phyloP scores from a whole-genome alignment of 1,140 invertebrate genomes.

The Sitobion miscanthi region DNA sequence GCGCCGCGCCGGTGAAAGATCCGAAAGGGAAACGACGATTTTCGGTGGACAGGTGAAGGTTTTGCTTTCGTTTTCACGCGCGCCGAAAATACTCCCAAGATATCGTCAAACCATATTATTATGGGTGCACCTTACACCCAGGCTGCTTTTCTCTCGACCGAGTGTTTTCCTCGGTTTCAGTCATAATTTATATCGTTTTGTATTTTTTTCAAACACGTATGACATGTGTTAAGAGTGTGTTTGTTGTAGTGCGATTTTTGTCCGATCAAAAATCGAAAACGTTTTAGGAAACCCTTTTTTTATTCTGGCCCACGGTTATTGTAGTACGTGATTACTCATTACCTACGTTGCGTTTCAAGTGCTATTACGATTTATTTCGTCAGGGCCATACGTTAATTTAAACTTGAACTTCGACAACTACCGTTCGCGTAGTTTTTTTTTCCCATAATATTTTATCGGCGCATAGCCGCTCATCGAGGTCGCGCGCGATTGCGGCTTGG shows the following conservation, averaged over 20 bases:
- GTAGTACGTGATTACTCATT: background rate
- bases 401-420: slow-evolving; percentile 53
- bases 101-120: background rate
- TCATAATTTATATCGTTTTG: background rate
- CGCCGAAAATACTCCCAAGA: background rate
- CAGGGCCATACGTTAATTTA: slow-evolving; percentile 44
- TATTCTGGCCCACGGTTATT: background rate
- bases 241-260: background rate
- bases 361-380: slow-evolving; percentile 19
- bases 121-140: too few species aligned
- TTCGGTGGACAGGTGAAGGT: slow-evolving; percentile 53
- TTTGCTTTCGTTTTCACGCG: slow-evolving; percentile 55
- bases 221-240: background rate
- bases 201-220: background rate
- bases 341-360: slow-evolving; percentile 37
- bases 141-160: background rate
- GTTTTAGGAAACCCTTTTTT: slow-evolving; percentile 5
- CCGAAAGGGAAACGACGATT: slow-evolving; percentile 49
- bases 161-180: background rate
- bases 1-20: slow-evolving; percentile 50
- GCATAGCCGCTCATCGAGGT: slow-evolving; percentile 35
- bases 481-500: background rate
- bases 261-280: background rate
- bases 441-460: background rate
- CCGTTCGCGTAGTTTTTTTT: slow-evolving; percentile 15